phyloP scores from a whole-genome alignment of 2,797 vertebrate species.

The Myotis planiceps region DNA sequence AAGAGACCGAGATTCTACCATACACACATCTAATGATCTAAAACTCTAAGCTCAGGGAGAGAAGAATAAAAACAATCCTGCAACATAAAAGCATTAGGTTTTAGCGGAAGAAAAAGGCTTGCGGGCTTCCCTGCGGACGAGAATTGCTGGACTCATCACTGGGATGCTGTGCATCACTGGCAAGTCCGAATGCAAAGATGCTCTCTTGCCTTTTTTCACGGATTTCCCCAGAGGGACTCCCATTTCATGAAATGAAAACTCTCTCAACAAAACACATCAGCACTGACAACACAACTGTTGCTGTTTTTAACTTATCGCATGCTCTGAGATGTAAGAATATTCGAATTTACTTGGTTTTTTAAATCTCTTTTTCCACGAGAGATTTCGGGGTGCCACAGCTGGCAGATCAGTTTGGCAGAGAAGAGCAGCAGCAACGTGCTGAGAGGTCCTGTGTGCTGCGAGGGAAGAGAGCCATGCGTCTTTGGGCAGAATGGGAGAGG shows the following conservation, averaged over 20 bases:
- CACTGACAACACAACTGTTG: fast-evolving
- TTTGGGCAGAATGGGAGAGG: background rate
- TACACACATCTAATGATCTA: background rate
- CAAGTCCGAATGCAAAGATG: background rate
- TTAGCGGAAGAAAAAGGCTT: background rate
- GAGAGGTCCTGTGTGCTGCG: background rate
- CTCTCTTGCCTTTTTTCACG: background rate
- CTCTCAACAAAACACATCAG: background rate
- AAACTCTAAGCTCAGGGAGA: background rate
- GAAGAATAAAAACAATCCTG: background rate
- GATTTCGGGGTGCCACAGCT: background rate
- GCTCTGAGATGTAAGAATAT: fast-evolving
- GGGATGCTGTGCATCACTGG: background rate
- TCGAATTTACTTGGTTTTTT: background rate
- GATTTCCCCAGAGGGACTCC: background rate
- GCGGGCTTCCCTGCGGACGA: background rate
- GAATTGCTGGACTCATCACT: background rate
- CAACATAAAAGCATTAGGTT: background rate
- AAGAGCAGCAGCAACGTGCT: background rate
- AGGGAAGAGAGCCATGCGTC: background rate
- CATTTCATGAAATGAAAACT: conserved; percentile 13
- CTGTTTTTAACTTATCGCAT: background rate
- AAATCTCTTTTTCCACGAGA: background rate
- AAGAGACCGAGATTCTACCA: background rate
- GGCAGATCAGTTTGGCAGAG: background rate